Evolutionary conservation across 2,888 invertebrate genomes (phyloP).

Genomic region (Platycheirus albimanus): DNA sequence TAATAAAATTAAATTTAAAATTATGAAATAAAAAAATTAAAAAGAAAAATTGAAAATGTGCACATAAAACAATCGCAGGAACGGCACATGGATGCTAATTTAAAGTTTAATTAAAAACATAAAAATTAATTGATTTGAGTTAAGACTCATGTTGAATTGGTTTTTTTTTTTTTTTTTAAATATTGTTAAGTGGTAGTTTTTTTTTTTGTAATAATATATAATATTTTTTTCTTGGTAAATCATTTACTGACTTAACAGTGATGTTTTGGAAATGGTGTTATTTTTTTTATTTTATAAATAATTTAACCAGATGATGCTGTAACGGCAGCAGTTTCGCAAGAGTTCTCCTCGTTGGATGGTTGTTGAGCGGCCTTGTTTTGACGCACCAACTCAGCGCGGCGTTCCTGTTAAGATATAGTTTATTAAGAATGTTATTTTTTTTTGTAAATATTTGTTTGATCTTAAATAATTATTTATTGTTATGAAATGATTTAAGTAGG

Average conservation of each 20-base stretch:
- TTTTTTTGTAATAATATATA: conserved; percentile 18
- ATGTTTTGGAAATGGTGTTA: conserved; percentile 23
- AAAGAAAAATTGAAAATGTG: conserved; percentile 9
- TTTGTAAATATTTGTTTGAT: not conserved
- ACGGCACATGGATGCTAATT: conserved; percentile 36
- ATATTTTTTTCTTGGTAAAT: conserved; percentile 30
- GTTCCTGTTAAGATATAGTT: conserved; percentile 86
- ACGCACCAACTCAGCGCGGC: conserved; percentile 94
- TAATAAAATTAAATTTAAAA: conserved; percentile 9
- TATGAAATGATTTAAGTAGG: not conserved
- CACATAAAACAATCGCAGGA: conserved; percentile 31
- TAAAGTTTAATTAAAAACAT: conserved; percentile 1
- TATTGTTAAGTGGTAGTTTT: conserved; percentile 13
- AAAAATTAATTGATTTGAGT: conserved; percentile 14
- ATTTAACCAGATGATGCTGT: conserved; percentile 87
- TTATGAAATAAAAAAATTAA: not conserved
- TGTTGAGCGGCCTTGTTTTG: conserved; percentile 89
- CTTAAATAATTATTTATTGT: not conserved
- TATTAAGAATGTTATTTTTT: conserved; percentile 22
- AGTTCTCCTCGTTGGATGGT: conserved; percentile 83
- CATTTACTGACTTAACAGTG: conserved; percentile 23
- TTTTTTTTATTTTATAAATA: conserved; percentile 33
- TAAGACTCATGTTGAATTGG: conserved; percentile 1
- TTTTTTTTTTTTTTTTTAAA: conserved; percentile 1
- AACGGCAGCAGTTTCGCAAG: conserved; percentile 82